These are phyloP conservation scores for Amaurobius ferox DNA, from an alignment of 2,888 invertebrate genomes.

Conservation along the genomic window DNA sequence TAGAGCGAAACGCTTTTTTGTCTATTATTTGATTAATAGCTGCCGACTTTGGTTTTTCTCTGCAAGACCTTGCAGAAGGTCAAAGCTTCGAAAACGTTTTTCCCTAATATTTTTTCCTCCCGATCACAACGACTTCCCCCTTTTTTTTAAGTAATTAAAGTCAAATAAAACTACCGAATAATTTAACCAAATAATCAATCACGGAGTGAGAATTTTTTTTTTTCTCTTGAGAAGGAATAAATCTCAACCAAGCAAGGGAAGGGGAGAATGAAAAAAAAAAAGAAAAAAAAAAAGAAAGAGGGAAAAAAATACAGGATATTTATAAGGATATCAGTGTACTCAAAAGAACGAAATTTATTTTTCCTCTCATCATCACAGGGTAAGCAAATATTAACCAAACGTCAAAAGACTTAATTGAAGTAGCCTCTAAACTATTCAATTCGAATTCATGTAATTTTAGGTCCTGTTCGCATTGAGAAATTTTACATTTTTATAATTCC, in stretches of 20 bases:
- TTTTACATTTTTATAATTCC: too few species aligned
- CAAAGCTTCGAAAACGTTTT: not conserved
- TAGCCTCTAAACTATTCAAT: too few species aligned
- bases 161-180: constrained; percentile 16
- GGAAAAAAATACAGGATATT: too few species aligned
- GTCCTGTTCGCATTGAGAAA: too few species aligned
- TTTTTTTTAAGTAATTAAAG: constrained; percentile 5
- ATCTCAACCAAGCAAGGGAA: too few species aligned
- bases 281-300: not conserved
- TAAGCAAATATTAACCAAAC: too few species aligned
- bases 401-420: too few species aligned
- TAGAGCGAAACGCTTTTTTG: not conserved
- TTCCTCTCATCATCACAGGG: too few species aligned
- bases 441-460: too few species aligned
- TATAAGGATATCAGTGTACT: too few species aligned
- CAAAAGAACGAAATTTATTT: too few species aligned
- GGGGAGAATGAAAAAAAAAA: not conserved
- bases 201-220: not conserved
- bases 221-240: too few species aligned
- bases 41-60: constrained; percentile 1
- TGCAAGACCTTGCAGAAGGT: not conserved
- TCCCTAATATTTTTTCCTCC: not conserved
- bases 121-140: not conserved
- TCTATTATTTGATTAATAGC: constrained; percentile 16
- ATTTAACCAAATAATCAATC: constrained; percentile 16